phyloP scores from a whole-genome alignment of 2,113 vertebrate genomes.

The Spea bombifrons region DNA sequence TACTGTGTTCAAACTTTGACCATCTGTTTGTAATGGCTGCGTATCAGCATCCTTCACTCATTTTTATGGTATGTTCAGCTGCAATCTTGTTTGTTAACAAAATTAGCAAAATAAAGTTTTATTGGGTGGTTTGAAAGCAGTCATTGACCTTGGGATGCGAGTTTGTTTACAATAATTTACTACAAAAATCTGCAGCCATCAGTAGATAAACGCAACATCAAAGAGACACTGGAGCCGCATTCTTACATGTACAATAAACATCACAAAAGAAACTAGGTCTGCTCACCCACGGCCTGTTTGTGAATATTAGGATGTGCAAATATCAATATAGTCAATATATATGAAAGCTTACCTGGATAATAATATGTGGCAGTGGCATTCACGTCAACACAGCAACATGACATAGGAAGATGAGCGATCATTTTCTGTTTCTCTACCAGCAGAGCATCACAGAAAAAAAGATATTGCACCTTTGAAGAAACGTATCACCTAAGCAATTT shows the following conservation, averaged over 20 bases:
- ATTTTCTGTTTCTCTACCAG: no score
- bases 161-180: background rate
- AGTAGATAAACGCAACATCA: background rate
- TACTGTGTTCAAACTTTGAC: background rate
- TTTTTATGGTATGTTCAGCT: no score
- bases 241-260: background rate
- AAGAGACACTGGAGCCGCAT: background rate
- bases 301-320: no score
- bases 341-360: no score
- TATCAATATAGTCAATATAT: no score
- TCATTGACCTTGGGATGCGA: background rate
- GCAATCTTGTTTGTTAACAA: background rate
- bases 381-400: no score
- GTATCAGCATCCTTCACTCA: background rate
- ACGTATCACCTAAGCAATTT: no score
- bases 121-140: background rate
- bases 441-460: no score
- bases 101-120: background rate
- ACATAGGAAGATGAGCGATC: no score
- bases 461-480: no score
- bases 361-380: no score
- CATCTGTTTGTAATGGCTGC: background rate
- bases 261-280: background rate
- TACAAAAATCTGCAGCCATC: background rate
- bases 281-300: no score